Evolutionary conservation across 2,888 invertebrate genomes (phyloP).

Genomic region (Lingula anatina): DNA sequence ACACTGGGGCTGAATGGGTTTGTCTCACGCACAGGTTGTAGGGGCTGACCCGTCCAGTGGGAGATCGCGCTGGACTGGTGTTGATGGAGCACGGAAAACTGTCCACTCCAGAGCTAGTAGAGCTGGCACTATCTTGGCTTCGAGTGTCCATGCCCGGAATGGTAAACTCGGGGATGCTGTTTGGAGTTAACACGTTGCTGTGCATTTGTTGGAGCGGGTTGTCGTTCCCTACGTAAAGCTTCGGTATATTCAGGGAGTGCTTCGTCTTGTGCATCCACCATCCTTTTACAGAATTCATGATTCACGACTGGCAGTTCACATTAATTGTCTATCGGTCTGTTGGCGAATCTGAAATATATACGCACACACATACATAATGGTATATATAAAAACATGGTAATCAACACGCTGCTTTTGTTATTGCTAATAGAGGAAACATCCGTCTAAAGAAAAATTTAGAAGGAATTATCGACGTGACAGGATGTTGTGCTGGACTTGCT

Average conservation of each 20-base stretch:
- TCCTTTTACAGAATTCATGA: constrained; percentile 30
- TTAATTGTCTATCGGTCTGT: too few relatives aligned
- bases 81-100: constrained; percentile 10
- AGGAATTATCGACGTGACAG: too few relatives aligned
- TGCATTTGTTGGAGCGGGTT: constrained; percentile 4
- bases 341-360: too few relatives aligned
- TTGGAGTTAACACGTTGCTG: constrained; percentile 29
- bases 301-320: too few relatives aligned
- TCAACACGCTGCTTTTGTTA: too few relatives aligned
- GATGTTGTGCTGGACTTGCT: too few relatives aligned
- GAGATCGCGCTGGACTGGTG: constrained; percentile 1
- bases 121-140: constrained; percentile 14
- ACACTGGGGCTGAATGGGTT: constrained; percentile 1
- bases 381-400: too few relatives aligned
- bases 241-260: constrained; percentile 3
- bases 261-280: constrained; percentile 36
- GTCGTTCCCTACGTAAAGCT: constrained; percentile 2
- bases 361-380: too few relatives aligned
- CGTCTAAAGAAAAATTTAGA: too few relatives aligned
- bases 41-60: neutral
- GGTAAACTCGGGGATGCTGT: constrained; percentile 38
- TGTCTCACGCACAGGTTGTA: neutral
- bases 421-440: too few relatives aligned
- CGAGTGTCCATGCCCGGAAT: constrained; percentile 34
- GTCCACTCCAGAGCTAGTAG: constrained; percentile 24